These are phyloP conservation scores for Probosciger aterrimus DNA, from an alignment of 2,113 vertebrate species.

Conservation along the genomic window DNA sequence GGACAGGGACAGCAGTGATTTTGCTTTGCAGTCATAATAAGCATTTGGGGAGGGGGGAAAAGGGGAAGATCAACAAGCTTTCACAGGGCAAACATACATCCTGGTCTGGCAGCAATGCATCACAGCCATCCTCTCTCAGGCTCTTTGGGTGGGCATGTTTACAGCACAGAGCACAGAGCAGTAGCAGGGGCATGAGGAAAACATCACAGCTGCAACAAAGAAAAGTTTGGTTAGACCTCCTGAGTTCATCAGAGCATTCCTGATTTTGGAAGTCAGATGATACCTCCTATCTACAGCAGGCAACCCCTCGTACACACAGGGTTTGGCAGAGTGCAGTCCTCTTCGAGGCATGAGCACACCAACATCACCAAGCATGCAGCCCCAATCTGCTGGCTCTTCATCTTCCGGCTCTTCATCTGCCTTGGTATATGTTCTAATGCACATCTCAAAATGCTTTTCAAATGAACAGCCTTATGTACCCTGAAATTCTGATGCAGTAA, in stretches of 20 bases:
- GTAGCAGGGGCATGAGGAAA: constrained; percentile 35
- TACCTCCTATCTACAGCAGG: neutral
- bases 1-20: neutral
- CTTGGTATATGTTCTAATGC: neutral
- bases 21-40: neutral
- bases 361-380: neutral
- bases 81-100: neutral
- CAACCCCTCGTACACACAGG: accelerated
- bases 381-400: neutral
- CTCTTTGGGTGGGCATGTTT: constrained; percentile 64
- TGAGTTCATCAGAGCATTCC: constrained; percentile 40
- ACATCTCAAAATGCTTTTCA: neutral
- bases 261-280: neutral
- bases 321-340: neutral
- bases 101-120: constrained; percentile 5
- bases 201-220: constrained; percentile 43
- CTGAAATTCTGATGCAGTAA: neutral
- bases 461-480: neutral
- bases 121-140: constrained; percentile 9
- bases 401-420: neutral
- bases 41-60: neutral
- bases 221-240: constrained; percentile 38
- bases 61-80: neutral
- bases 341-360: accelerated
- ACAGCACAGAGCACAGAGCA: constrained; percentile 7